Evolutionary conservation across 2,113 vertebrate species (phyloP), one percentile per base, ranked within the genome.

Genomic region (Cheirogaleus medius): DNA sequence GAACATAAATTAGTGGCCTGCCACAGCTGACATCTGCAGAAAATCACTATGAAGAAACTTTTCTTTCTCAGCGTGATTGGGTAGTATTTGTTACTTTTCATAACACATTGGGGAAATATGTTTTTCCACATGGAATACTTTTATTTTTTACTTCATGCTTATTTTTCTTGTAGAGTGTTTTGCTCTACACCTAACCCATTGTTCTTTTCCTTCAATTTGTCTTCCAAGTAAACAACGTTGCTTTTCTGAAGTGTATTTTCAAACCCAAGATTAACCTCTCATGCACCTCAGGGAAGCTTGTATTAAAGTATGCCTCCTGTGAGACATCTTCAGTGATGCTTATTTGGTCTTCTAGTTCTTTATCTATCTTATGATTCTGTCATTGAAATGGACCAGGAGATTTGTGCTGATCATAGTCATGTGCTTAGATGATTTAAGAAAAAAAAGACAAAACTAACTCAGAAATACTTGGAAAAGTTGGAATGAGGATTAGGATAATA

Each of bases 91-190:
- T 92, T 96, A 93, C 94, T 98, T 98, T 98, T 98, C 96, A 77
- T 95, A 95, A 98, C 66, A 97, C 60, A 63, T 58, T 87, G 39
- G 95, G 91, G 96, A 97, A 97, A 98, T 98, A 97, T 83, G 90
- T 95, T 94, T 98, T 98, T 94, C 94, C 94, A 52, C 87, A 92
- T 97, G 98, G 86, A 84, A 96, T 83, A 87, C 27, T 90, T 97
- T 91, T 97, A 82, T 17, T 76, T 95, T 94, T 87, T 96, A 68
- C 91, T 98, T 96, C 97, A 97, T 95, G 96, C 63, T 58, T 98
- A 87, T 98, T 98, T 98, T 97, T 97, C 97, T 95, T 96, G 44
- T 93, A 94, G 95, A 97, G 97, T 98, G 32, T 97, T 98, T 98
- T 98, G 91, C 90, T 98, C 97, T 98, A 77, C 21, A 86, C 82